Base-by-base conservation (phyloP, 1,140 invertebrate genomes). In the Planococcus citri region DNA sequence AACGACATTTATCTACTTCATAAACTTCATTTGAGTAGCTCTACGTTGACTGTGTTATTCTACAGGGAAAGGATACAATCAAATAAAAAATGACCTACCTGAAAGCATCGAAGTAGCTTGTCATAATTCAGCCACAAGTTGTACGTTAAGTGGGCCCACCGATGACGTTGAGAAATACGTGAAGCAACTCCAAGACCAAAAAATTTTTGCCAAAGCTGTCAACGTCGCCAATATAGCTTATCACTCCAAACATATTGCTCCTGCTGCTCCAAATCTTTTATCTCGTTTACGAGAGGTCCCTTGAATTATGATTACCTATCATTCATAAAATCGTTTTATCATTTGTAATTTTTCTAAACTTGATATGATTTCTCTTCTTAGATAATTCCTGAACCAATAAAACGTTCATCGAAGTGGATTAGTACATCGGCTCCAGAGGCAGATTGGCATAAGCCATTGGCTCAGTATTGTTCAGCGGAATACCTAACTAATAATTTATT, bases 401-500 rank as follows among this genome's bases (percentile, higher is more conserved):
- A 78, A 14, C 83, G 94, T 33, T 88, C 88, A 12, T 75, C 80
- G 0, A 87, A 87, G 72, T 97, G 95, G 94, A 78, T 96, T 0
- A 92, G 90, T 73, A 88, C 91, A 0, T 96, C 93, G 0, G 85
- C 94, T 25, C 85, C 87, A 0, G 86, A 92, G 75, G 75, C 76
- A 1, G 74, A 85, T 20, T 95, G 92, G 94, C 82, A 85, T 17
- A 80, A 83, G 2, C 76, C 86, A 0, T 77, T 84, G 3, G 86
- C 88, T 1, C 81, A 84, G 70, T 76, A 84, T 14, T 94, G 88
- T 0, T 95, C 92, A 0, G 79, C 94, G 2, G 90, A 93, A 74
- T 98, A 98, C 76, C 91, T 94, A 75, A 94, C 93, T 0, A 95
- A 97, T 76, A 97, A 97, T 78, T 79, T 77, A 57, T 20, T 74